Base-by-base conservation (phyloP, 2,888 invertebrate species). In the Lacanobia wlatinum region DNA sequence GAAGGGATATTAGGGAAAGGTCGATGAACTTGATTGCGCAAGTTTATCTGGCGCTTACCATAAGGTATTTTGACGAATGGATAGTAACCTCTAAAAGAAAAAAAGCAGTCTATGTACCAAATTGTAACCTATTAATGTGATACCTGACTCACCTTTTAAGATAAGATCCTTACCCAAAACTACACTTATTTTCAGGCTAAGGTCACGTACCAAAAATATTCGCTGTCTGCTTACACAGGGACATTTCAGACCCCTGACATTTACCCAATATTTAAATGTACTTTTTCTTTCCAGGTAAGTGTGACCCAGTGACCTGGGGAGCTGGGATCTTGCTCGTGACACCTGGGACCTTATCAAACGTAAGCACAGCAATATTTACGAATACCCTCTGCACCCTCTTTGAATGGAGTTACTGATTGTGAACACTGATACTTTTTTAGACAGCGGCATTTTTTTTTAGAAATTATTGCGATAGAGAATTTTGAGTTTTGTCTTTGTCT, bases 201-300 rank as follows among this genome's bases (percentile, higher is more conserved):
- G 61, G 62, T 55, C 82, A 53, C 64, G 52, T 43, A 52, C 12
- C 21, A 69, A 64, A 66, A 55, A 77, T 59, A 77, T 80, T 76
- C 60, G 18, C 48, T n/a, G 9, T 58, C n/a, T 62, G 28, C 46
- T 48, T 66, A 59, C 28, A 5, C 18, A 48, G 12, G 28, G 16
- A 46, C n/a, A 28, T 70, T 43, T 63, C 21, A 23, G 46, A 59
- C 21, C 62, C 60, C 40, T 40, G 50, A 53, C 28, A 28, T 67
- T 58, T 34, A n/a, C 18, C 56, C 40, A 9, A 67, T 63, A 76
- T 70, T 78, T 62, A 82, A 71, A 74, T 78, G 50, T 60, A 43
- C 16, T 77, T 74, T 84, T 76, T 69, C 73, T 72, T 86, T 75
- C 18, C 84, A 84, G 84, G 84, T 84, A 86, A 84, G 84, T 84